Evolutionary conservation across 2,888 invertebrate genomes (phyloP), one percentile per base, ranked within the genome.

Genomic region (Amphiduros pacificus): DNA sequence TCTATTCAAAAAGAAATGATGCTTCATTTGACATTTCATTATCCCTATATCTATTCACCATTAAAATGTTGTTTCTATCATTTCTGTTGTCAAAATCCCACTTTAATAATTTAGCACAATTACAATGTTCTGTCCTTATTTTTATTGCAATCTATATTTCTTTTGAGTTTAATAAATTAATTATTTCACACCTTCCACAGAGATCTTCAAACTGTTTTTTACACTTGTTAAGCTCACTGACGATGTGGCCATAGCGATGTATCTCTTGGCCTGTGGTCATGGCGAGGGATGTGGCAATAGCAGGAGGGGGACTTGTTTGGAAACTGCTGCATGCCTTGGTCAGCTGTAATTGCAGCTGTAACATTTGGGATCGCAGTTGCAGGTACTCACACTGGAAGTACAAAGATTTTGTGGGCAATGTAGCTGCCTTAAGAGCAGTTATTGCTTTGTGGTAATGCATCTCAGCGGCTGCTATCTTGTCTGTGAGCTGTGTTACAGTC

Each of bases 241-340:
- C 90, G 1, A 92, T 89, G 69, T 91, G 89, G 0, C 92, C 91
- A 78, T 89, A 91, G 69, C 90, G 87, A 71, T 91, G 89, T 59
- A 91, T 86, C 72, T 91, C 91, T 75, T 92, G 91, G 55, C 91
- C 86, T 0, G 90, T 82, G 26, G 76, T 88, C 24, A 77, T 61
- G 0, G 93, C 93, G 56, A 91, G 87, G 1, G 91, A 88, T 1
- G 90, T 88, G 0, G 95, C 94, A 60, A 94, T 92, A 0, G 94
- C 94, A 0, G 95, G 94, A 41, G 95, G 94, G 29, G 95, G 96
- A 62, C 93, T 92, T 63, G 94, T 91, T 75, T 92, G 91, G 41
- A 92, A 85, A 63, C 91, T 89, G 68, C 84, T 86, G 72, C 91
- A 92, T 0, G 91, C 89, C 68, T 88, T 86, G 26, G 89, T 82